Conservation (phyloP, 1,140 invertebrate species). For the Heliconius nattereri region DNA sequence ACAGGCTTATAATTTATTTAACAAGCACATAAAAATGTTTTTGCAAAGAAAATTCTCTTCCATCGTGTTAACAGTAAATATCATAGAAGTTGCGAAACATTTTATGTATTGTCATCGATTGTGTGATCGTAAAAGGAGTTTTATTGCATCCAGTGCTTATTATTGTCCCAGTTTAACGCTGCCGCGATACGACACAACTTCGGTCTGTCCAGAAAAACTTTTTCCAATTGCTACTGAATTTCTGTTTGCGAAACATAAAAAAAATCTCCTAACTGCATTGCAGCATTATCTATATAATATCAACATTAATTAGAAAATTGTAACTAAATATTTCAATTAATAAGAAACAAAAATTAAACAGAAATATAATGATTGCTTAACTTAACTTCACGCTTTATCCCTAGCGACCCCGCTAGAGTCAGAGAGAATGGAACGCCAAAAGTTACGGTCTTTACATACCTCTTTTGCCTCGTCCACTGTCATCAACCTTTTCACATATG, state of each 20-base stretch:
- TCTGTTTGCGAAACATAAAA: neutral
- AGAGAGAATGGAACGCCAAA: too few relatives aligned
- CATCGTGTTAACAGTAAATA: slow-evolving; percentile 34
- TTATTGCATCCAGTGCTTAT: slow-evolving; percentile 42
- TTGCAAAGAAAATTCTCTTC: neutral
- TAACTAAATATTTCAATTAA: too few relatives aligned
- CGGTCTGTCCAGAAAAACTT: neutral
- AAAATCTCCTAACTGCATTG: neutral
- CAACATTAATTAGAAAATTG: too few relatives aligned
- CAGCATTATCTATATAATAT: too few relatives aligned
- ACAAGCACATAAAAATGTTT: slow-evolving; percentile 4
- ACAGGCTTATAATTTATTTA: neutral
- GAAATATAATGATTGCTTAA: too few relatives aligned
- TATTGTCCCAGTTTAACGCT: slow-evolving; percentile 35
- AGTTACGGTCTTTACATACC: too few relatives aligned
- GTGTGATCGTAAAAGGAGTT: slow-evolving; percentile 36
- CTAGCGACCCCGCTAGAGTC: too few relatives aligned
- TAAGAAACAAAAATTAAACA: too few relatives aligned
- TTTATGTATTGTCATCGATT: slow-evolving; percentile 34
- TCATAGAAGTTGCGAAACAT: slow-evolving; percentile 23
- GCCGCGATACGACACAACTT: slow-evolving; percentile 16
- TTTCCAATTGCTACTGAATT: neutral
- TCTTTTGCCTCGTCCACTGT: too few relatives aligned
- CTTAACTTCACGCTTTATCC: too few relatives aligned
- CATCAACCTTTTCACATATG: too few relatives aligned